Evolutionary conservation across 92 coral and sea anemone species (phyloP).

Genomic region (Heliopora coerulea): DNA sequence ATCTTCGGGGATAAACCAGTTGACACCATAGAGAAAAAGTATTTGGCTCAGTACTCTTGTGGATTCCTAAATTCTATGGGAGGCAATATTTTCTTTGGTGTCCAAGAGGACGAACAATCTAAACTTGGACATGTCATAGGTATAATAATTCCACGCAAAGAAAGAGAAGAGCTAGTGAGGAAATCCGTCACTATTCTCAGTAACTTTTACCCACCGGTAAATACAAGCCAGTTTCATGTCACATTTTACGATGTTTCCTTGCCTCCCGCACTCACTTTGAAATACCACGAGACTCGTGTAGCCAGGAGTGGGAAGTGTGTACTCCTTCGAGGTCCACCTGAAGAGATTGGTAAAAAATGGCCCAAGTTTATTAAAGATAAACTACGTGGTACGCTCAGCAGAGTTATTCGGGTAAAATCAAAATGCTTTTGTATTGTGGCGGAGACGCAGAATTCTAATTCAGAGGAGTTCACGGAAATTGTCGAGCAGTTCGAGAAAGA

Average conservation of each 20-base stretch:
- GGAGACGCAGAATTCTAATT: not conserved
- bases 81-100: conserved; percentile 60
- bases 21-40: conserved; percentile 45
- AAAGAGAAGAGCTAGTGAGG: conserved; percentile 44
- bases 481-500: conserved; percentile 41
- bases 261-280: not conserved
- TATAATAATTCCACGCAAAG: conserved; percentile 46
- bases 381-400: not conserved
- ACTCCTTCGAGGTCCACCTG: conserved; percentile 13
- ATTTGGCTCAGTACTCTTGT: conserved; percentile 60
- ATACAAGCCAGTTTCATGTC: conserved; percentile 56
- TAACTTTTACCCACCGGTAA: conserved; percentile 72
- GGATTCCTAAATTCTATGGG: conserved; percentile 64
- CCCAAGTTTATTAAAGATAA: conserved; percentile 8
- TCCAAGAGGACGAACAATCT: conserved; percentile 50
- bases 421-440: conserved; percentile 1
- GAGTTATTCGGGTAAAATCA: conserved; percentile 19
- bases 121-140: conserved; percentile 60
- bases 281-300: not conserved
- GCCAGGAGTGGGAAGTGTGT: conserved; percentile 2
- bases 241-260: conserved; percentile 42
- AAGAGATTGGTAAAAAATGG: conserved; percentile 27
- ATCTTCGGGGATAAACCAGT: conserved; percentile 59
- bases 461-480: not conserved
- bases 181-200: conserved; percentile 45